phyloP scores from a whole-genome alignment of 2,113 vertebrate species.

The Ptilorrhoa leucosticta region DNA sequence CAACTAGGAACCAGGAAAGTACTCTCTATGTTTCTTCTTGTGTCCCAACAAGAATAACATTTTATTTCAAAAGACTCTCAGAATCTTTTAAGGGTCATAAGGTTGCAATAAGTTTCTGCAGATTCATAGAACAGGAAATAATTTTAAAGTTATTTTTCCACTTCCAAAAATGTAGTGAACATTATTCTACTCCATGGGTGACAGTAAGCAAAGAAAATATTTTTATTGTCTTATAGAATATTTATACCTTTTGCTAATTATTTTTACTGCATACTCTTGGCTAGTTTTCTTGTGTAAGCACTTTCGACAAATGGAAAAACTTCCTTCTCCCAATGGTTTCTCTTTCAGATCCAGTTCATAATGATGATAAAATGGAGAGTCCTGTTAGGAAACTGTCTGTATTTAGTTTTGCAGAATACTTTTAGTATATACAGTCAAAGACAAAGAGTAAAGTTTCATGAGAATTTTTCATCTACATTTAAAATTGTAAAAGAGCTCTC shows the following conservation, averaged over 20 bases:
- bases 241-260: slow-evolving; percentile 94
- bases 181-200: slow-evolving; percentile 18
- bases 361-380: slow-evolving; percentile 94
- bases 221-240: slow-evolving; percentile 38
- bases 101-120: not conserved
- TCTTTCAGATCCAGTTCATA: slow-evolving; percentile 96
- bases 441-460: slow-evolving; percentile 20
- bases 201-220: slow-evolving; percentile 42
- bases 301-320: slow-evolving; percentile 96
- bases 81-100: not conserved
- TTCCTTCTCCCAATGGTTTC: slow-evolving; percentile 90
- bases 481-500: not conserved
- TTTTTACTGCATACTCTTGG: slow-evolving; percentile 94
- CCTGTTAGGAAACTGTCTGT: slow-evolving; percentile 76
- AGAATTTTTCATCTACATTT: slow-evolving; percentile 30
- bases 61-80: not conserved
- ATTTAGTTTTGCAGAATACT: slow-evolving; percentile 56
- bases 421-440: slow-evolving; percentile 28
- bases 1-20: not conserved
- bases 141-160: slow-evolving; percentile 25
- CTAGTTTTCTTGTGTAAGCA: slow-evolving; percentile 93
- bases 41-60: not conserved
- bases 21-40: not conserved
- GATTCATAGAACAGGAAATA: not conserved
- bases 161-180: not conserved